Evolutionary conservation across 2,113 vertebrate species (phyloP).

Genomic region (Notechis scutatus): DNA sequence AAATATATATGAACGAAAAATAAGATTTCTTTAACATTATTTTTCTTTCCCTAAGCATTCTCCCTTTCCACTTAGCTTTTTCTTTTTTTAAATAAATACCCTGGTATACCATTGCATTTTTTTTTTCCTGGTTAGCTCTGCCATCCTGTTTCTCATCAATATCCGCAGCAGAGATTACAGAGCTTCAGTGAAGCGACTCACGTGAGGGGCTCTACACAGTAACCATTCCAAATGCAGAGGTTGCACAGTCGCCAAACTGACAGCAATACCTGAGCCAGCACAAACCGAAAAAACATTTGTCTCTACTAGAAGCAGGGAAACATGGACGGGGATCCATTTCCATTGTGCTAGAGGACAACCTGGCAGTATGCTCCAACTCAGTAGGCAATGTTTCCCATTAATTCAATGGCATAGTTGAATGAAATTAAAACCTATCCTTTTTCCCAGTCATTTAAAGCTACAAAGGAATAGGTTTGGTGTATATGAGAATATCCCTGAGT

Average conservation of each 20-base stretch:
- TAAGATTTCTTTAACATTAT: background rate
- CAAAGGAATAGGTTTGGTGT: background rate
- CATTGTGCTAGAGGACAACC: background rate
- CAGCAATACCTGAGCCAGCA: background rate
- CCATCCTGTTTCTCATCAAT: background rate
- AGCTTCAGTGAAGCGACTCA: background rate
- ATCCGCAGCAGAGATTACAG: background rate
- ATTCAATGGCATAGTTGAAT: background rate
- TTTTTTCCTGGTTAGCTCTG: background rate
- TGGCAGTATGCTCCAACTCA: background rate
- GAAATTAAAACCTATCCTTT: background rate
- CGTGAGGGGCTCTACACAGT: background rate
- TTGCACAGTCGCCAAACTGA: background rate
- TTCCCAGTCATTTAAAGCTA: background rate
- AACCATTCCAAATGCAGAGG: background rate
- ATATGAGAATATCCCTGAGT: background rate
- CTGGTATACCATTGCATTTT: background rate
- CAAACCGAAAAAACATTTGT: background rate
- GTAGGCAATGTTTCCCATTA: background rate
- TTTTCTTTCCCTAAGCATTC: background rate
- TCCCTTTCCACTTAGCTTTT: background rate
- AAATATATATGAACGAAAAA: background rate
- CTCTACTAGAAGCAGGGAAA: background rate
- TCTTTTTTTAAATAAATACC: background rate
- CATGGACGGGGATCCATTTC: background rate